Evolutionary conservation across 2,797 vertebrate species (phyloP).

Genomic region (Coranthus polyacanthus): DNA sequence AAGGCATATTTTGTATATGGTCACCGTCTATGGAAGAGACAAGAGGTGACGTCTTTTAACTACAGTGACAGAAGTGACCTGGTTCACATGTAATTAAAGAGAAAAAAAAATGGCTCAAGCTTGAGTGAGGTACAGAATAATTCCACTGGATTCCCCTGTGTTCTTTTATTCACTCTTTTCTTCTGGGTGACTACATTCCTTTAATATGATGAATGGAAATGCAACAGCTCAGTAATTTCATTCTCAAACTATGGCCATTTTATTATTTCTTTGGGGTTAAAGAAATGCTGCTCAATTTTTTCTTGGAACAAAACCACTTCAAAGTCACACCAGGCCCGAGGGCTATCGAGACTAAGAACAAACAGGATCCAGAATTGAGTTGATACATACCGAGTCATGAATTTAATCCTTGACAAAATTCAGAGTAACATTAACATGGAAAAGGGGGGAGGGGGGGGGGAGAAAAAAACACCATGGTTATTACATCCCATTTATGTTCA

Average conservation of each 20-base stretch:
- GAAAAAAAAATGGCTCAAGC: constrained; percentile 51
- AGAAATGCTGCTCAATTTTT: constrained; percentile 46
- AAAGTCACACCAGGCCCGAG: constrained; percentile 58
- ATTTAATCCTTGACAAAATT: constrained; percentile 65
- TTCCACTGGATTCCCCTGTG: constrained; percentile 64
- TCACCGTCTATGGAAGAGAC: constrained; percentile 26
- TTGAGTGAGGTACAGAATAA: constrained; percentile 67
- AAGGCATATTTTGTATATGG: constrained; percentile 37
- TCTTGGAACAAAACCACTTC: constrained; percentile 56
- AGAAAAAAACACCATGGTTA: constrained; percentile 47
- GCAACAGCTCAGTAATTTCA: constrained; percentile 71
- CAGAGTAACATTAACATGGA: constrained; percentile 51
- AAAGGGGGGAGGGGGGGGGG: constrained; percentile 6
- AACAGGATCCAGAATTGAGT: constrained; percentile 55
- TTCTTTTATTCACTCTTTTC: constrained; percentile 64
- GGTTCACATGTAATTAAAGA: constrained; percentile 73
- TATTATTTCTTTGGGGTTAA: constrained; percentile 65
- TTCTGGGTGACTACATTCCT: constrained; percentile 73
- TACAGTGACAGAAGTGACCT: constrained; percentile 43
- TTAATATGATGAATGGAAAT: constrained; percentile 74
- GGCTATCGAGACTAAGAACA: constrained; percentile 53
- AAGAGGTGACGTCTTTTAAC: constrained; percentile 32
- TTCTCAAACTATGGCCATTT: constrained; percentile 55
- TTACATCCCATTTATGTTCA: constrained; percentile 68
- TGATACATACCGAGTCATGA: constrained; percentile 40